Evolutionary conservation across 2,888 invertebrate species (phyloP).

Genomic region (Ashinkailepas kermadecensis): DNA sequence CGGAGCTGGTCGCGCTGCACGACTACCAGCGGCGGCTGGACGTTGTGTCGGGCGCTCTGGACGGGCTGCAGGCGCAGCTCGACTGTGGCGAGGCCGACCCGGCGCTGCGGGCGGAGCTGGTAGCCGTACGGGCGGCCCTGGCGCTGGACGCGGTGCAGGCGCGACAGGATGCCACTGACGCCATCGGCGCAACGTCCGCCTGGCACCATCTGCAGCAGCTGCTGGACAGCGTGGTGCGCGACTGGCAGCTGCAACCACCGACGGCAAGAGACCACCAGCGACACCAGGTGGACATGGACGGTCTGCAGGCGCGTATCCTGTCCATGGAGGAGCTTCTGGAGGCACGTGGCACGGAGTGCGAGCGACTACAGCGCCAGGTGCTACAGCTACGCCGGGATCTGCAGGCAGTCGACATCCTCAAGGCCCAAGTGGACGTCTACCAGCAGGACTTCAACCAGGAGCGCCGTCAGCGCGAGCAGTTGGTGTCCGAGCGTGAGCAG

Average conservation of each 20-base stretch:
- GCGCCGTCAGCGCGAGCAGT: conserved; percentile 11
- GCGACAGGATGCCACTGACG: neutral
- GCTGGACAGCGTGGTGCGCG: neutral
- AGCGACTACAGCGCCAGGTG: neutral
- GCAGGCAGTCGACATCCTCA: conserved; percentile 8
- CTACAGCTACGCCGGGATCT: conserved; percentile 1
- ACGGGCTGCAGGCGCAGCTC: too few species aligned
- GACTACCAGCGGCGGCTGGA: too few species aligned
- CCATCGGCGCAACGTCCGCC: neutral
- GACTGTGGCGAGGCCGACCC: too few species aligned
- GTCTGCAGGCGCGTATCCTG: conserved; percentile 4
- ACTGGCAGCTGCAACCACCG: neutral
- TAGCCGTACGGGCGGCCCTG: neutral
- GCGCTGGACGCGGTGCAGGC: too few species aligned
- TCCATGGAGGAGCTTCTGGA: conserved; percentile 12
- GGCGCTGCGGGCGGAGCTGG: neutral
- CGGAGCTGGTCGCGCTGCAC: neutral
- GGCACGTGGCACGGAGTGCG: neutral
- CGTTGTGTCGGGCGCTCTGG: too few species aligned
- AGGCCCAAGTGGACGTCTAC: conserved; percentile 16
- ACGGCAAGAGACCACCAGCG: neutral
- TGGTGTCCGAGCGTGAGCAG: neutral
- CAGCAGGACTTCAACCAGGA: conserved; percentile 21
- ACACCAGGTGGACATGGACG: conserved; percentile 3
- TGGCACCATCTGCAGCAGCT: neutral